Base-by-base conservation (phyloP, 2,797 vertebrate genomes). In the Girardinus metallicus region DNA sequence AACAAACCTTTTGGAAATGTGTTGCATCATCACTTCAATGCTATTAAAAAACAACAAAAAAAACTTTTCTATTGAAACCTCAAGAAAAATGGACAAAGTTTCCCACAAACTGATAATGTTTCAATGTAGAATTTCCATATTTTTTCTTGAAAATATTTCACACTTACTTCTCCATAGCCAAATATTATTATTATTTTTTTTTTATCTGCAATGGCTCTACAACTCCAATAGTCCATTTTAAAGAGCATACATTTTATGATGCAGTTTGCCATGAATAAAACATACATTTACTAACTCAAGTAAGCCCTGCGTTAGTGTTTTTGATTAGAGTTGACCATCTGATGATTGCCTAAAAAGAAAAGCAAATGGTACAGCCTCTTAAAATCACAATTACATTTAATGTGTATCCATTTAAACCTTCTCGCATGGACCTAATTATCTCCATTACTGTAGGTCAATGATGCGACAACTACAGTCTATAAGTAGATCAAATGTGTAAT, bases 341-440 rank as follows among this genome's bases (percentile, higher is more conserved):
- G 79, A 84, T 79, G 49, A 84, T 82, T 74, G 53, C 78, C 83
- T 84, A 51, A 81, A 72, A 29, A 62, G 44, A 82, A 60, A 80
- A 80, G 79, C 36, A 86, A 85, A 87, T 34, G 47, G 86, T n/a
- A 71, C 73, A 72, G 51, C 23, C 64, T 83, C 57, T 81, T 74
- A 74, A 88, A 36, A 85, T 84, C 77, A 46, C 51, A 55, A 80
- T 46, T 74, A 71, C 77, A 55, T 83, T 83, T 53, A 74, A 91
- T 87, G 89, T 74, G 86, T 79, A 83, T 82, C 34, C 74, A 85
- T 80, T 90, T 81, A 80, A 91, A 91, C 84, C 91, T 80, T 77
- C 78, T 79, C 43, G 78, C 53, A 85, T 81, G 51, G 55, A 82
- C 87, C 76, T 53, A 92, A 88, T 75, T 80, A 79, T 77, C 64